Conservation (phyloP, 2,113 vertebrate genomes). For the Semnornis frantzii region DNA sequence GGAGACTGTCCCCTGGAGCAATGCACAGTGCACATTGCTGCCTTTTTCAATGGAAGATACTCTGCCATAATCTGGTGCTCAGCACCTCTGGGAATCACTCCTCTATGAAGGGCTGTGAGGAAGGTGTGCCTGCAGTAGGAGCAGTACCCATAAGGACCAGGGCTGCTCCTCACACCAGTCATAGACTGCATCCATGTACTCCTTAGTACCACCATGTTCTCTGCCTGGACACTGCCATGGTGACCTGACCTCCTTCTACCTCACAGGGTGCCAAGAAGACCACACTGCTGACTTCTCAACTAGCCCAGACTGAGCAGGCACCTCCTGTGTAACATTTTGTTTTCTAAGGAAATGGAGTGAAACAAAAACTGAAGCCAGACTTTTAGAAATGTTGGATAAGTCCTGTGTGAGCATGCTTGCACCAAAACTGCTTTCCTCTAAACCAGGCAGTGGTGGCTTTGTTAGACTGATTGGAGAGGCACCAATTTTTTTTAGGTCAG, state of each 20-base stretch:
- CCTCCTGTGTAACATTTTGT: neutral
- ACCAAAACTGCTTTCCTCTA: neutral
- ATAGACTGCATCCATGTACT: neutral
- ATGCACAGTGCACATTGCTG: neutral
- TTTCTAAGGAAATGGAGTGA: neutral
- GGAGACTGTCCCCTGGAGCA: accelerated
- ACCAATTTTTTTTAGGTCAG: neutral
- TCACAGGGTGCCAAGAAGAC: neutral
- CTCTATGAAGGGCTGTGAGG: accelerated
- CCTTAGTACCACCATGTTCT: neutral
- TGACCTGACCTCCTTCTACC: neutral
- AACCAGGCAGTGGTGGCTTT: accelerated
- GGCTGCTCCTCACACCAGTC: neutral
- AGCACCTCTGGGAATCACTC: neutral
- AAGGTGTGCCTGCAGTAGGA: neutral
- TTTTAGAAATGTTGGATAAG: neutral
- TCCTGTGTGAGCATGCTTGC: neutral
- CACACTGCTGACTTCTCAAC: neutral
- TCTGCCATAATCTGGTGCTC: neutral
- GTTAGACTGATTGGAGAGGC: neutral
- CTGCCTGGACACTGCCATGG: neutral
- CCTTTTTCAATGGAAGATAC: neutral
- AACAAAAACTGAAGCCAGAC: neutral
- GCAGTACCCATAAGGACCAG: neutral
- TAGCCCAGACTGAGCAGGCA: neutral